phyloP scores from a whole-genome alignment of 1,140 invertebrate genomes.

The Trissolcus basalis region DNA sequence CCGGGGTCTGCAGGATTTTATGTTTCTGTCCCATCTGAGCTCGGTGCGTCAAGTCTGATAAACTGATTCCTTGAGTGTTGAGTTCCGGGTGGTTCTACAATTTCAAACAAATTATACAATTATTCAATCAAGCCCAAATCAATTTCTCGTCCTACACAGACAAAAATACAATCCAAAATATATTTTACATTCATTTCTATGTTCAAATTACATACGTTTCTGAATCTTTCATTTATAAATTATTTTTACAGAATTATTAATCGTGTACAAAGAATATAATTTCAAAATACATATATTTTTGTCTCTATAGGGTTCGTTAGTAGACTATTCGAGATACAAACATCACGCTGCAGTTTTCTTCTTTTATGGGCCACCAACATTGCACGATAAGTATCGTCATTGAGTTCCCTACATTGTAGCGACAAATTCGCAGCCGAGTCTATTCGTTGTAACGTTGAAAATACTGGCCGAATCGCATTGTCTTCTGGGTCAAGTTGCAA shows the following conservation, averaged over 20 bases:
- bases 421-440: constrained; percentile 76
- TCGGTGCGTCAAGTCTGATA: constrained; percentile 78
- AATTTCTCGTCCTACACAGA: too few species aligned
- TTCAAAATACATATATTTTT: too few species aligned
- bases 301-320: too few species aligned
- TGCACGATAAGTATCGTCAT: constrained; percentile 82
- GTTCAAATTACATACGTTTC: too few species aligned
- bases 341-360: constrained; percentile 78
- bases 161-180: too few species aligned
- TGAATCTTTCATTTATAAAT: too few species aligned
- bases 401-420: constrained; percentile 75
- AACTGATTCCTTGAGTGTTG: constrained; percentile 78
- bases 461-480: constrained; percentile 73
- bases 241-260: too few species aligned
- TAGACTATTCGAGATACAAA: constrained; percentile 59
- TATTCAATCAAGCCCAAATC: too few species aligned
- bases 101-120: constrained; percentile 28
- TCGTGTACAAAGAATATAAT: too few species aligned
- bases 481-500: constrained; percentile 67
- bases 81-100: constrained; percentile 78
- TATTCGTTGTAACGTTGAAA: constrained; percentile 74
- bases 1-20: constrained; percentile 63
- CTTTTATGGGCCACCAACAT: constrained; percentile 82
- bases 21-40: constrained; percentile 75
- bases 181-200: too few species aligned